Conservation (phyloP, 2,797 vertebrate genomes). For the Poeciliopsis paucimaculata region DNA sequence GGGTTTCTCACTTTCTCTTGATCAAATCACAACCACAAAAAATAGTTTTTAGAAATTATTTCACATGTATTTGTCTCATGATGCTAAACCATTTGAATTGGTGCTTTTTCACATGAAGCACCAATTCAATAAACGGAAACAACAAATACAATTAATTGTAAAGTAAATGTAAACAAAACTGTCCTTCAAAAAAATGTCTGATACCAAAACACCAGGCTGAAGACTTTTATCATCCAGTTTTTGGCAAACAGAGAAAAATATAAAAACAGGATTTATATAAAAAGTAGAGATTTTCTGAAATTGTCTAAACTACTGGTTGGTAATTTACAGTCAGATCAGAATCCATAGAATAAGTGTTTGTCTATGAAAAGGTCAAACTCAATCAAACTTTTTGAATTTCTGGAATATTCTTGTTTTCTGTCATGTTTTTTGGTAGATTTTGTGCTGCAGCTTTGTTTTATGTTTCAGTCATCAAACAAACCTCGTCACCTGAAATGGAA, state of each 20-base stretch:
- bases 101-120: not conserved
- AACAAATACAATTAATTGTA: too few relatives aligned
- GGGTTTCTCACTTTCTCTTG: not conserved
- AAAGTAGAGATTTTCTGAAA: not conserved
- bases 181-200: too few relatives aligned
- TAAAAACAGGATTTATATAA: not conserved
- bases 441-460: not conserved
- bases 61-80: not conserved
- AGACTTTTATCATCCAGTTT: too few relatives aligned
- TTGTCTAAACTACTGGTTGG: not conserved
- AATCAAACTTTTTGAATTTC: not conserved
- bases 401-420: not conserved
- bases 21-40: too few relatives aligned
- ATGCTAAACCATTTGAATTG: not conserved
- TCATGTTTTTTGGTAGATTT: not conserved
- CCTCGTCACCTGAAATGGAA: constrained; percentile 57
- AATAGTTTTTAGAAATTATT: too few relatives aligned
- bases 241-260: too few relatives aligned
- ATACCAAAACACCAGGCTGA: too few relatives aligned
- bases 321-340: not conserved
- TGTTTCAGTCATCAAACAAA: constrained; percentile 28
- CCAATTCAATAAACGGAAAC: not conserved
- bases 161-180: too few relatives aligned
- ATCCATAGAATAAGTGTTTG: not conserved
- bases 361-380: not conserved